These are phyloP conservation scores for Acanthopleura granulata DNA, from an alignment of 2,888 invertebrate species.

Conservation along the genomic window DNA sequence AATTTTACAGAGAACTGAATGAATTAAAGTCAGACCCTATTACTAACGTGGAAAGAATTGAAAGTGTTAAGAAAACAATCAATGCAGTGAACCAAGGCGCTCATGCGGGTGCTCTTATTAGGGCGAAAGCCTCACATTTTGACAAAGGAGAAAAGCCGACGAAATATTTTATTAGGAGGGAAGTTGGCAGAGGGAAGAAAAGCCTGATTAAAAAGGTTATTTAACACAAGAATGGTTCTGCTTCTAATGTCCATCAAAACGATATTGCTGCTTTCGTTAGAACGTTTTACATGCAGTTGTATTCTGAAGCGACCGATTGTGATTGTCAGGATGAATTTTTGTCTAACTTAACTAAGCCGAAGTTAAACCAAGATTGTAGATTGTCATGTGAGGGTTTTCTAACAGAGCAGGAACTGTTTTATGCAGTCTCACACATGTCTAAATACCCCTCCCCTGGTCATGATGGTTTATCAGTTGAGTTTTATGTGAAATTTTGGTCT, in stretches of 20 bases:
- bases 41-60: not conserved
- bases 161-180: constrained; percentile 12
- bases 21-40: not conserved
- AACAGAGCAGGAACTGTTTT: not conserved
- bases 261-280: not conserved
- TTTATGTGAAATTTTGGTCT: constrained; percentile 11
- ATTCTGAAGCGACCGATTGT: not conserved
- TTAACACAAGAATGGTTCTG: not conserved
- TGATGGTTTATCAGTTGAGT: no score
- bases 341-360: no score
- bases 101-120: constrained; percentile 1
- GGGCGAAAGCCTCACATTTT: not conserved
- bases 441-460: not conserved
- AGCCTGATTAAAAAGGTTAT: not conserved
- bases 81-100: not conserved
- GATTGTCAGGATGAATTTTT: constrained; percentile 6
- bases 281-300: not conserved
- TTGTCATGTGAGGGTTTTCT: not conserved
- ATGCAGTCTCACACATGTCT: not conserved
- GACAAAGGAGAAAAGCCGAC: constrained; percentile 4
- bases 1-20: not conserved
- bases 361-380: not conserved
- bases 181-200: not conserved
- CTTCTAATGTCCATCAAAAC: not conserved
- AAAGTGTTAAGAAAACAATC: not conserved